Percentiles rank a stretch among this genome's conserved stretches.
These are phyloP conservation scores for Holothuria leucospilota DNA, from an alignment of 53 echinoderm and acorn worm species.

Conservation along the genomic window DNA sequence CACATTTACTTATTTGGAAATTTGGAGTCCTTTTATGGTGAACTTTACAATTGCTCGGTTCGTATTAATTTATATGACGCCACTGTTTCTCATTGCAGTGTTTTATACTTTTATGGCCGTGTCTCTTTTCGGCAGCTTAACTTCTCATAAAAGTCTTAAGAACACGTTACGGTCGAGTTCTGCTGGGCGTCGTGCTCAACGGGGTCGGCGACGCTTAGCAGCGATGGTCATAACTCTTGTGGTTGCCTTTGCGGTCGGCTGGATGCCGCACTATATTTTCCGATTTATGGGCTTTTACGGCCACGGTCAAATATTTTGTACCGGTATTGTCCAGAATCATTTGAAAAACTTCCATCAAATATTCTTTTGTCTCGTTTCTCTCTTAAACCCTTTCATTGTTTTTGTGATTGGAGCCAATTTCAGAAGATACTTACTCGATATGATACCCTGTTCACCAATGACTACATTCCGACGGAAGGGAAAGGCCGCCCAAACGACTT, in stretches of 20 bases:
- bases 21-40: slow-evolving; percentile 25
- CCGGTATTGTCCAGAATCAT: neutral
- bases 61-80: slow-evolving; percentile 29
- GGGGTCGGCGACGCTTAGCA: slow-evolving; percentile 34
- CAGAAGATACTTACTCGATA: slow-evolving; percentile 33
- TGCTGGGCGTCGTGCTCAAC: slow-evolving; percentile 27
- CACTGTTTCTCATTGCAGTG: slow-evolving; percentile 26
- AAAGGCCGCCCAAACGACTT: slow-evolving; percentile 18
- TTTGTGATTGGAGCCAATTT: slow-evolving; percentile 45
- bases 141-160: slow-evolving; percentile 35
- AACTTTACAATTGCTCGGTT: slow-evolving; percentile 33
- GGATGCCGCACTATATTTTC: slow-evolving; percentile 35
- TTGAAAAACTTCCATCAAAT: slow-evolving; percentile 29
- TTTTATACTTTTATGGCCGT: slow-evolving; percentile 40
- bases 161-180: slow-evolving; percentile 36
- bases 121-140: slow-evolving; percentile 31
- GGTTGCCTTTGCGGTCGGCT: slow-evolving; percentile 26
- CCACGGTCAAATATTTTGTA: neutral
- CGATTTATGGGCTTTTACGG: slow-evolving; percentile 26
- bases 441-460: slow-evolving; percentile 31
- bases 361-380: slow-evolving; percentile 34
- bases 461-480: neutral
- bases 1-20: neutral
- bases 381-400: slow-evolving; percentile 36
- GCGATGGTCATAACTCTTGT: slow-evolving; percentile 42